Conservation (phyloP, 1,140 invertebrate species). For the Listronotus oregonensis region DNA sequence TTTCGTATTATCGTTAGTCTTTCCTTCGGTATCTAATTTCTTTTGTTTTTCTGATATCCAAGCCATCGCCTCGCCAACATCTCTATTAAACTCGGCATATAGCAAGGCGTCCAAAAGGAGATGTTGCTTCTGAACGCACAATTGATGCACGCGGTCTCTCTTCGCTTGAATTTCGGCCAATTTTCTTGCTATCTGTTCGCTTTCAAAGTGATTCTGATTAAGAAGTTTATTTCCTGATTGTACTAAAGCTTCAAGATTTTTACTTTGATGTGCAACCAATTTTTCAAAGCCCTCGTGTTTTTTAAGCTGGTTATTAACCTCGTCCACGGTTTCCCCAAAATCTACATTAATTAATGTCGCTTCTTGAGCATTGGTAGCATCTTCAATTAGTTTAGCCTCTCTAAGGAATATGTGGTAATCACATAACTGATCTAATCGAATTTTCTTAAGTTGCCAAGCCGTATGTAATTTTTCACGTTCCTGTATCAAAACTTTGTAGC, state of each 20-base stretch:
- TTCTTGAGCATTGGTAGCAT: slow-evolving; percentile 87
- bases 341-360: slow-evolving; percentile 63
- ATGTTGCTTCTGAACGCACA: slow-evolving; percentile 66
- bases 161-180: slow-evolving; percentile 73
- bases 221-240: slow-evolving; percentile 90
- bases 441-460: slow-evolving; percentile 88
- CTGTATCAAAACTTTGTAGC: slow-evolving; percentile 73
- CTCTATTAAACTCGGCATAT: slow-evolving; percentile 88
- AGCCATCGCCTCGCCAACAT: slow-evolving; percentile 83
- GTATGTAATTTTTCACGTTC: slow-evolving; percentile 79
- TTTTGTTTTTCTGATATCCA: slow-evolving; percentile 96
- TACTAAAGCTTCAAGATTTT: slow-evolving; percentile 78
- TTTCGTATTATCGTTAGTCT: slow-evolving; percentile 71
- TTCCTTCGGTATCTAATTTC: slow-evolving; percentile 77
- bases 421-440: slow-evolving; percentile 91
- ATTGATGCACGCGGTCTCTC: slow-evolving; percentile 70
- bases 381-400: slow-evolving; percentile 92
- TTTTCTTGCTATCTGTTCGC: slow-evolving; percentile 76
- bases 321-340: slow-evolving; percentile 74
- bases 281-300: slow-evolving; percentile 92
- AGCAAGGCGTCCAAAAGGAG: slow-evolving; percentile 80
- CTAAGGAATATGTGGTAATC: slow-evolving; percentile 93
- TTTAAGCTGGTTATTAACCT: slow-evolving; percentile 83
- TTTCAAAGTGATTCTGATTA: slow-evolving; percentile 93
- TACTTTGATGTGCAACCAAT: slow-evolving; percentile 80